Conservation (phyloP, 2,113 vertebrate species). For the Lanius collurio region DNA sequence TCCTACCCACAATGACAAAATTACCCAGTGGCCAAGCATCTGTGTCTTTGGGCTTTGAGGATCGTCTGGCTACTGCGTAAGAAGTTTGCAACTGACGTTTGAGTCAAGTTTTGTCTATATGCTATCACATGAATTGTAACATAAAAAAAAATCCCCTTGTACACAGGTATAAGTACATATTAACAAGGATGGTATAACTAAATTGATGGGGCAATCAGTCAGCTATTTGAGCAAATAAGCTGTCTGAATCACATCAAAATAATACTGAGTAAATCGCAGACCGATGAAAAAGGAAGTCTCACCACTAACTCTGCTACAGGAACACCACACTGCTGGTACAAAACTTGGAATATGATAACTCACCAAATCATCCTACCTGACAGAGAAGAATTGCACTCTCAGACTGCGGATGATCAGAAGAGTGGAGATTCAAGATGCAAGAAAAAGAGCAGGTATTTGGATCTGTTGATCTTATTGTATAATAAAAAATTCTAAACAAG, state of each 20-base stretch:
- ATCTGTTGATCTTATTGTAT: background rate
- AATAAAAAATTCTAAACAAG: background rate
- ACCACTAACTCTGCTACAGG: background rate
- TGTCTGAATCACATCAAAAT: background rate
- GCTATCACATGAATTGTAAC: background rate
- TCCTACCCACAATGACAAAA: background rate
- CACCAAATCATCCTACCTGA: background rate
- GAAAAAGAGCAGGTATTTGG: background rate
- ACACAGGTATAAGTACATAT: background rate
- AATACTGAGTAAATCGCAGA: background rate
- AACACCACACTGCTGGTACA: fast-evolving
- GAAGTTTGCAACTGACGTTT: background rate
- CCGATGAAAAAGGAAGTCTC: background rate
- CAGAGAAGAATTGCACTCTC: background rate
- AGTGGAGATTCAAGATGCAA: background rate
- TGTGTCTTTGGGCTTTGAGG: background rate
- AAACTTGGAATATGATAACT: background rate
- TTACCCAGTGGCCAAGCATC: background rate
- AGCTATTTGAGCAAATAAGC: background rate
- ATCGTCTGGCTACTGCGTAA: background rate
- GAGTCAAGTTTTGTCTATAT: background rate
- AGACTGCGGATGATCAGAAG: background rate
- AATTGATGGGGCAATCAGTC: background rate
- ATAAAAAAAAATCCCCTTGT: background rate
- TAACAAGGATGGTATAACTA: background rate